These are phyloP conservation scores for Naso thynnoides DNA, from an alignment of 2,797 vertebrate genomes.

Conservation along the genomic window DNA sequence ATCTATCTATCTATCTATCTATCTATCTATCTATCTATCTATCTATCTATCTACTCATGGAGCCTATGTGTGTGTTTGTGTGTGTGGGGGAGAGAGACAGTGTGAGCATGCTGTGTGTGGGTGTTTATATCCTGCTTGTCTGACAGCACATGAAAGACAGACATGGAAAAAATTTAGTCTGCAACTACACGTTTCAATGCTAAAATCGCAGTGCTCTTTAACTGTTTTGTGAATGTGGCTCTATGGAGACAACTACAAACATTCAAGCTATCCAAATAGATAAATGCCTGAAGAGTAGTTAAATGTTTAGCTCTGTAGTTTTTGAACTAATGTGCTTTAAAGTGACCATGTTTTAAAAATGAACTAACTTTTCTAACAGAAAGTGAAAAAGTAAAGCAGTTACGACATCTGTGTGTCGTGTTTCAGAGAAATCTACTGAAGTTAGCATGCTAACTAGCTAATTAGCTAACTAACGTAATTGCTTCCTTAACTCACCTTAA, in stretches of 20 bases:
- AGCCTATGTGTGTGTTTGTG: slow-evolving; percentile 2
- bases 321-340: too few relatives aligned
- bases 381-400: too few relatives aligned
- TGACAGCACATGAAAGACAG: slow-evolving; percentile 59
- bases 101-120: neutral
- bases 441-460: too few relatives aligned
- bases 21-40: neutral
- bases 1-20: neutral
- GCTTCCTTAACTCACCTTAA: too few relatives aligned
- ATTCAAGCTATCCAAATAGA: neutral
- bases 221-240: slow-evolving; percentile 6
- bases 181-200: slow-evolving; percentile 31
- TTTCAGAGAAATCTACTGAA: too few relatives aligned
- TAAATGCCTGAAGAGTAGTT: too few relatives aligned
- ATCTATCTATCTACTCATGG: neutral
- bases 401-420: too few relatives aligned
- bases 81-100: slow-evolving; percentile 22
- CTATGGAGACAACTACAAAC: neutral
- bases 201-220: slow-evolving; percentile 23
- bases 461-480: too few relatives aligned
- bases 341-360: too few relatives aligned
- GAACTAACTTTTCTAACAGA: too few relatives aligned
- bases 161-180: slow-evolving; percentile 22
- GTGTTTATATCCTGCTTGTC: slow-evolving; percentile 33
- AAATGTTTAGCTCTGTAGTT: too few relatives aligned